Evolutionary conservation across 2,113 vertebrate species (phyloP).

Genomic region (Syngnathus scovelli): DNA sequence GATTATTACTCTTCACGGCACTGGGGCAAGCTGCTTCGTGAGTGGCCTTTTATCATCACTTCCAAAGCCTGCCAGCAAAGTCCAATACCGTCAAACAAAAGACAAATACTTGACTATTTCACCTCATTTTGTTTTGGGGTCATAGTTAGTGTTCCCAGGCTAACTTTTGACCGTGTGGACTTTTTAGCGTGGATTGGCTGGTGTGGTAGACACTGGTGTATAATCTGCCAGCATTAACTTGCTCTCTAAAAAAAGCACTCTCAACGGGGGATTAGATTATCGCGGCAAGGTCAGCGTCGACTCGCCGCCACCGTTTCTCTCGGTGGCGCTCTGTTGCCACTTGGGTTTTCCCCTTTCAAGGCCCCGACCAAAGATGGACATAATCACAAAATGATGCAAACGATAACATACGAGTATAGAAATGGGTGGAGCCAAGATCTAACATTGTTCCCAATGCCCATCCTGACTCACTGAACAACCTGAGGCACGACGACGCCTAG

Average conservation of each 20-base stretch:
- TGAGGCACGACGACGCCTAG: neutral
- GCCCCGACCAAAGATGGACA: too few relatives aligned
- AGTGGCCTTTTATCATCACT: conserved; percentile 57
- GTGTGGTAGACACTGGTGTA: conserved; percentile 65
- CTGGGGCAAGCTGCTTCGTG: conserved; percentile 52
- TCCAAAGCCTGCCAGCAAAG: neutral
- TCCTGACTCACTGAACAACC: neutral
- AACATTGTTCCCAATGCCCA: too few relatives aligned
- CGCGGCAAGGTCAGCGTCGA: conserved; percentile 71
- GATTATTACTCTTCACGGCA: conserved; percentile 72
- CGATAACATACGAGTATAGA: too few relatives aligned
- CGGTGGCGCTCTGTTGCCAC: conserved; percentile 28
- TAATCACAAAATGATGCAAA: too few relatives aligned
- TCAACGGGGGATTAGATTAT: conserved; percentile 77
- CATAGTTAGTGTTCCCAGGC: neutral
- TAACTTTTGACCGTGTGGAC: conserved; percentile 19
- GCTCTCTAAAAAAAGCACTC: conserved; percentile 79
- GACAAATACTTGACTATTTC: neutral
- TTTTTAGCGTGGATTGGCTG: conserved; percentile 62
- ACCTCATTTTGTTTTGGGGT: neutral
- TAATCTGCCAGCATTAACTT: conserved; percentile 78
- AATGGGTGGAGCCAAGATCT: too few relatives aligned
- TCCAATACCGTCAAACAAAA: neutral
- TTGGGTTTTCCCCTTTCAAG: conserved; percentile 11
- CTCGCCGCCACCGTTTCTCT: conserved; percentile 47